phyloP scores from a whole-genome alignment of 2,888 invertebrate species.

The Andrena marginata region DNA sequence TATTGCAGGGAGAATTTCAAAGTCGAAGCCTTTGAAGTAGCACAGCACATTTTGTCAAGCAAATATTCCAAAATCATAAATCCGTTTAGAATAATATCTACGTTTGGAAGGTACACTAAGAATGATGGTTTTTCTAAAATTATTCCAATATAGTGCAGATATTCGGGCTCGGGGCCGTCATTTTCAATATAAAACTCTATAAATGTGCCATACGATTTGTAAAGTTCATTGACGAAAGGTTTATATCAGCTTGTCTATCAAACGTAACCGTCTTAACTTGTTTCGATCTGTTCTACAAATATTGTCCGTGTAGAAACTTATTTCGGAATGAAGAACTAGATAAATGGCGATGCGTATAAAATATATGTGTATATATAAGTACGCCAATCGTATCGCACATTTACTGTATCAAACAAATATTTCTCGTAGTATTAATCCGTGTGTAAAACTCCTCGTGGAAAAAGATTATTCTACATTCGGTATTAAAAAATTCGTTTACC shows the following conservation, averaged over 20 bases:
- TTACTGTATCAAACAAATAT: constrained; percentile 53
- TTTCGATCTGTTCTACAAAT: constrained; percentile 23
- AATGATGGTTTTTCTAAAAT: constrained; percentile 23
- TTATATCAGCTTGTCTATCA: constrained; percentile 7
- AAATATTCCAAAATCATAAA: constrained; percentile 62
- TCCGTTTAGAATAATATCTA: constrained; percentile 27
- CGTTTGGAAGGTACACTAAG: constrained; percentile 26
- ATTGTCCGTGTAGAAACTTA: constrained; percentile 46
- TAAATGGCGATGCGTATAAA: constrained; percentile 47
- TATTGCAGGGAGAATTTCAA: constrained; percentile 69
- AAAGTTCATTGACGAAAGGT: constrained; percentile 24
- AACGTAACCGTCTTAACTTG: constrained; percentile 16
- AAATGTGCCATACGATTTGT: constrained; percentile 53
- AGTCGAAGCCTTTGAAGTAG: constrained; percentile 49
- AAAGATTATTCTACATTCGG: constrained; percentile 45
- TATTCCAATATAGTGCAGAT: constrained; percentile 33
- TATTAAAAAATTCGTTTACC: constrained; percentile 58
- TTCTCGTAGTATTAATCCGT: constrained; percentile 41
- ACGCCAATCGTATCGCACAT: constrained; percentile 57
- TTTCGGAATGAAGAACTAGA: constrained; percentile 43
- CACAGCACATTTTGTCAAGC: constrained; percentile 63
- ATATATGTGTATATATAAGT: constrained; percentile 36
- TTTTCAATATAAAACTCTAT: constrained; percentile 51
- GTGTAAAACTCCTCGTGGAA: constrained; percentile 49
- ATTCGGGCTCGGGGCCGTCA: not conserved